Base-by-base conservation (phyloP, 1,140 invertebrate genomes). In the Mycetomoellerius zeteki region DNA sequence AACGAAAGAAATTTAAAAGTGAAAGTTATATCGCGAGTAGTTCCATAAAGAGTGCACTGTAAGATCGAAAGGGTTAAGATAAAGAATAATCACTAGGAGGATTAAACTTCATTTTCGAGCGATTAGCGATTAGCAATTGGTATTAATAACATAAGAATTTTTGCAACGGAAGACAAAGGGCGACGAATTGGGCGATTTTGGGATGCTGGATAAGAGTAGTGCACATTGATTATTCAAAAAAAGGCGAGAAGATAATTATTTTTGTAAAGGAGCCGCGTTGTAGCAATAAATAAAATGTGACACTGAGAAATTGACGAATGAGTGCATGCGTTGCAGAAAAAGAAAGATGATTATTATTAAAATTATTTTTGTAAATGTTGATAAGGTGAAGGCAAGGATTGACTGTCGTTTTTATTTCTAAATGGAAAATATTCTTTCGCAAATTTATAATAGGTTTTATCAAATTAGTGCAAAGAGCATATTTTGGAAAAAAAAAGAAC, bases 321-420 rank as follows among this genome's bases (percentile, higher is more conserved):
- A 73, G 69, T 47, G 54, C 24, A 56, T 62, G 50, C 50, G 33
- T 33, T 73, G 37, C 80, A 50, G 27, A 73, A 58, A 71, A 33
- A 58, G 37, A 82, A 24, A 73, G 27, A 84, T 12, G 19, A 27
- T 37, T 73, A 47, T 60, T 73, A 60, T 50, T 50, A 65, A 89
- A 93, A 91, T 93, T 94, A 93, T 94, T 94, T 94, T 94, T 94
- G 64, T 94, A 93, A 86, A 14, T 30, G 8, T 73, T 50, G 37
- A 47, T 73, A 60, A 47, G 16, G 8, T 71, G 16, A 50, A 30
- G 21, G 12, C 33, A 81, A 80, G 33, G 43, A 81, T 14, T 43
- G 43, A 54, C 5, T 24, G 50, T 37, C 16, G 1, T 50, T 19
- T 56, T 27, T 54, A 71, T 43, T 16, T 43, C 14, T 33, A 69